These are phyloP conservation scores for Aeoliscus strigatus DNA, from an alignment of 2,797 vertebrate genomes.

Conservation along the genomic window DNA sequence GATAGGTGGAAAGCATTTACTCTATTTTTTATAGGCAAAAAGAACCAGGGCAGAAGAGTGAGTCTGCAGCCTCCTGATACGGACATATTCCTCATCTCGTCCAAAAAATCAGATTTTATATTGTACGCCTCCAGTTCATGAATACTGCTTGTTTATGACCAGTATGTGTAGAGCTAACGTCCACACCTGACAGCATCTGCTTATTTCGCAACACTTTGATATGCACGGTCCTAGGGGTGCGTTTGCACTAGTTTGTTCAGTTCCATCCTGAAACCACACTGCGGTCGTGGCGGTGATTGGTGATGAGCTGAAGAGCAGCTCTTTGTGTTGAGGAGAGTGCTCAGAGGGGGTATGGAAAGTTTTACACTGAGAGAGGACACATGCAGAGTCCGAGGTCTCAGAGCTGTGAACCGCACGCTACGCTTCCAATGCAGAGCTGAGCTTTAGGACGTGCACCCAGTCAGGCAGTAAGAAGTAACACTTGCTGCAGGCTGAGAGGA, in stretches of 20 bases:
- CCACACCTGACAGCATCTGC: slow-evolving; percentile 5
- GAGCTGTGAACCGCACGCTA: slow-evolving; percentile 57
- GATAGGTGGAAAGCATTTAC: slow-evolving; percentile 84
- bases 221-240: no score
- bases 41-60: slow-evolving; percentile 66
- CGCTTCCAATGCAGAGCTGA: slow-evolving; percentile 31
- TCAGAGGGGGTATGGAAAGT: slow-evolving; percentile 67
- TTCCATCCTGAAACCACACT: slow-evolving; percentile 68
- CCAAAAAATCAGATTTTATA: slow-evolving; percentile 27
- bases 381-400: slow-evolving; percentile 63
- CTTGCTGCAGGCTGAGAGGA: no score
- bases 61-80: slow-evolving; percentile 22
- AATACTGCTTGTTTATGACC: no score
- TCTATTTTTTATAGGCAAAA: slow-evolving; percentile 64
- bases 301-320: slow-evolving; percentile 50
- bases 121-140: no score
- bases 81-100: slow-evolving; percentile 29
- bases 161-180: neutral
- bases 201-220: slow-evolving; percentile 4
- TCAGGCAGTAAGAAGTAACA: slow-evolving; percentile 28
- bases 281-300: slow-evolving; percentile 57
- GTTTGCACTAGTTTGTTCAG: slow-evolving; percentile 30
- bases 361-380: slow-evolving; percentile 38
- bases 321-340: slow-evolving; percentile 45
- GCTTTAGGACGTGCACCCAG: slow-evolving; percentile 48